A percentile compares a stretch with the other conserved stretches of the same genome.
These are phyloP conservation scores for Andrena chrysosceles DNA, from an alignment of 2,888 invertebrate genomes.

Conservation along the genomic window DNA sequence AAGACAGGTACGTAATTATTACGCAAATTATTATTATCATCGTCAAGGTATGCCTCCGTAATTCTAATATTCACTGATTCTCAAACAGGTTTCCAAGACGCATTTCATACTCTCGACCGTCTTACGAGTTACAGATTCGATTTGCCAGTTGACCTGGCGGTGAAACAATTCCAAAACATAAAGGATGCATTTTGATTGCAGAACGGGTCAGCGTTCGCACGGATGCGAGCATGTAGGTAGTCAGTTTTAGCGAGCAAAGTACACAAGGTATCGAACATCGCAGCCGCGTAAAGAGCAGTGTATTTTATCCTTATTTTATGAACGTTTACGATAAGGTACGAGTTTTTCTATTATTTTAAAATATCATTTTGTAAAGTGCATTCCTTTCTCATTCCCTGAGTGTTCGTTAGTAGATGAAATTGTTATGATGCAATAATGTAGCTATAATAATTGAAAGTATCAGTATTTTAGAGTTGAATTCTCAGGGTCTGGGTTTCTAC, in stretches of 20 bases:
- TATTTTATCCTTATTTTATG: slow-evolving; percentile 39
- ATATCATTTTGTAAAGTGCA: slow-evolving; percentile 24
- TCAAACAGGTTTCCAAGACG: slow-evolving; percentile 95
- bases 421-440: slow-evolving; percentile 60
- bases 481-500: slow-evolving; percentile 11
- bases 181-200: slow-evolving; percentile 90
- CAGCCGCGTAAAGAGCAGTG: slow-evolving; percentile 34
- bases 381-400: slow-evolving; percentile 49
- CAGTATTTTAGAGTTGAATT: slow-evolving; percentile 26
- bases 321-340: slow-evolving; percentile 6
- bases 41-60: not conserved
- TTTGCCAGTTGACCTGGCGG: slow-evolving; percentile 97
- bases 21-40: not conserved
- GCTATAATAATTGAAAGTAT: slow-evolving; percentile 44
- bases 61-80: slow-evolving; percentile 6
- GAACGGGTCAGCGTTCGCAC: slow-evolving; percentile 9
- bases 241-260: slow-evolving; percentile 38
- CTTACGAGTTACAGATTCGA: slow-evolving; percentile 95
- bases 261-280: slow-evolving; percentile 23
- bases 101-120: slow-evolving; percentile 95
- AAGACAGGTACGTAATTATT: slow-evolving; percentile 93
- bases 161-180: slow-evolving; percentile 98
- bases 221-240: slow-evolving; percentile 28
- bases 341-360: slow-evolving; percentile 23
- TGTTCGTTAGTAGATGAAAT: slow-evolving; percentile 32